phyloP scores from a whole-genome alignment of 2,888 invertebrate species.

The Oligia latruncula region DNA sequence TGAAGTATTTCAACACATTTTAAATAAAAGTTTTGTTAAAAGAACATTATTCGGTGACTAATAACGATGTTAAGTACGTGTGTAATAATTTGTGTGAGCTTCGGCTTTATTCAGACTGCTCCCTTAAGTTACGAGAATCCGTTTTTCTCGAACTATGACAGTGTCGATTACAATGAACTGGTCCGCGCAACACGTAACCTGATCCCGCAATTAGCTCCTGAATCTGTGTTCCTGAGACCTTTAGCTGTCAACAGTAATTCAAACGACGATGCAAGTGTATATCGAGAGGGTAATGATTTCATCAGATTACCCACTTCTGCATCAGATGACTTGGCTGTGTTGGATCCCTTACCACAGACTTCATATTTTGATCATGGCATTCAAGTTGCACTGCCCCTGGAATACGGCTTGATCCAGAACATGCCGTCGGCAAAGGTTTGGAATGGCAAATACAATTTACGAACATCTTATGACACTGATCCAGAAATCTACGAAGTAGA shows the following conservation, averaged over 20 bases:
- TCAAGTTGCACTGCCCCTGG: conserved; percentile 30
- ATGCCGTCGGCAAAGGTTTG: conserved; percentile 33
- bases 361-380: conserved; percentile 47
- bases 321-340: conserved; percentile 23
- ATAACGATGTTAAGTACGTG: conserved; percentile 53
- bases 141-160: conserved; percentile 35
- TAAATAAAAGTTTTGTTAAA: conserved; percentile 26
- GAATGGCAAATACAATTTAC: conserved; percentile 36
- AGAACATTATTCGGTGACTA: conserved; percentile 30
- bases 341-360: conserved; percentile 36
- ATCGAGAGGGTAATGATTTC: conserved; percentile 37
- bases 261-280: conserved; percentile 22
- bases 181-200: conserved; percentile 31
- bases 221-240: conserved; percentile 35
- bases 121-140: conserved; percentile 46
- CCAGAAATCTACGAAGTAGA: conserved; percentile 32
- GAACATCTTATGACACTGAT: conserved; percentile 37
- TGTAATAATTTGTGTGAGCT: conserved; percentile 47
- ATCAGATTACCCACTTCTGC: conserved; percentile 33
- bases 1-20: conserved; percentile 42
- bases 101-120: conserved; percentile 47
- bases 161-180: conserved; percentile 26
- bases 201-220: conserved; percentile 14
- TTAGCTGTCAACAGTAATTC: conserved; percentile 19
- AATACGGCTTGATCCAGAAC: conserved; percentile 40